Evolutionary conservation across 2,888 invertebrate species (phyloP), one percentile per base, ranked within the genome.

Genomic region (Nyleta sp.): DNA sequence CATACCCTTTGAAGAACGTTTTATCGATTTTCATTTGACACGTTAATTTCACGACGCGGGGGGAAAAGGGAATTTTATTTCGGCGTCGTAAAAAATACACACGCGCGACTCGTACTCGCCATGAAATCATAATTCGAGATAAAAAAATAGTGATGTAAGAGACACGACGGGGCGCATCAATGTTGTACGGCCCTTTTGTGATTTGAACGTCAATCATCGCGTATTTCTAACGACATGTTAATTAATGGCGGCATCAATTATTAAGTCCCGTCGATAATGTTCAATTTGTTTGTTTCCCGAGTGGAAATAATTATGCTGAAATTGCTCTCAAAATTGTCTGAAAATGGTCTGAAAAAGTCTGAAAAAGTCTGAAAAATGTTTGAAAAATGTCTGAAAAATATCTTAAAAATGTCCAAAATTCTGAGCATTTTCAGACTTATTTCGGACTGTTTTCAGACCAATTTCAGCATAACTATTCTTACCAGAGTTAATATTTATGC

Each of bases 211-310:
- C 44, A 44, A 44, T 57, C 64, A 64, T 48, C 62, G 48, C 28
- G n/a, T 17, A 33, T 33, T 46, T 60, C 46, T 35, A 33, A 46
- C 62, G 64, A 50, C 52, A 11, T 13, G 64, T 50, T 64, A 64
- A 64, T 64, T 64, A 64, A 64, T 15, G 10, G 15, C 18, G 15
- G n/a, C n/a, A 48, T 64, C 52, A 40, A 64, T 52, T 42, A 64
- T 52, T 50, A 35, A 48, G 46, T 2, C 13, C 22, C 22, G 24
- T 10, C 22, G 33, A 52, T 28, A 28, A 31, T 40, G 64, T 40
- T 42, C 40, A 52, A 64, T 50, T 52, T 52, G 64, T 64, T 64
- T 64, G 52, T 52, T n/a, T n/a, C n/a, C n/a, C n/a, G n/a, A n/a
- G n/a, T n/a, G n/a, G n/a, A n/a, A n/a, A n/a, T n/a, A n/a, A n/a